phyloP scores from a whole-genome alignment of 2,888 invertebrate genomes.

The Frankliniella intonsa region DNA sequence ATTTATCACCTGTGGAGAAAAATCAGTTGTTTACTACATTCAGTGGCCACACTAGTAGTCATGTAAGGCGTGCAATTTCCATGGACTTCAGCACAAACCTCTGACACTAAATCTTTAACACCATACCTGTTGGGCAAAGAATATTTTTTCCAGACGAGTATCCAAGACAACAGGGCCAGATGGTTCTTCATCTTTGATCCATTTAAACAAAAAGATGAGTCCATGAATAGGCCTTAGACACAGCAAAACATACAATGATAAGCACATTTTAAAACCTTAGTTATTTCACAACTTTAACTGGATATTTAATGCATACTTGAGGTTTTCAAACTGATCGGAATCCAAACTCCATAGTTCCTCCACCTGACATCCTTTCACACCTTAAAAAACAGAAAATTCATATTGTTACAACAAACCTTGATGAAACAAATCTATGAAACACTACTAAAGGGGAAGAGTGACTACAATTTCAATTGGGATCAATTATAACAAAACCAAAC shows the following conservation, averaged over 20 bases:
- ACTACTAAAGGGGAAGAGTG: neutral
- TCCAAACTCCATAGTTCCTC: constrained; percentile 97
- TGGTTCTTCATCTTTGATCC: constrained; percentile 77
- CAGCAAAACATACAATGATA: constrained; percentile 33
- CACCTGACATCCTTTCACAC: constrained; percentile 90
- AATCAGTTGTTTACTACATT: neutral
- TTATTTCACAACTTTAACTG: constrained; percentile 6
- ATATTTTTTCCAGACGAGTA: constrained; percentile 79
- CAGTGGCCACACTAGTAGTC: neutral
- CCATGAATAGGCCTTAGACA: constrained; percentile 88
- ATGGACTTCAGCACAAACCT: neutral
- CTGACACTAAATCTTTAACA: neutral
- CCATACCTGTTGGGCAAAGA: constrained; percentile 92
- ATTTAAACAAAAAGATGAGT: constrained; percentile 94
- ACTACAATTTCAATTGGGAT: neutral
- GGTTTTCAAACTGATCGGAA: constrained; percentile 76
- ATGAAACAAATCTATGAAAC: neutral
- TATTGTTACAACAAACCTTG: neutral
- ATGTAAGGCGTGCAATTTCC: neutral
- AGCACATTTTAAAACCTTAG: neutral
- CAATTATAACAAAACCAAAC: too few relatives aligned
- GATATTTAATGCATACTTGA: constrained; percentile 60
- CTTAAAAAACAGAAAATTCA: constrained; percentile 51
- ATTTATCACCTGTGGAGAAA: constrained; percentile 71
- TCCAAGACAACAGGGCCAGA: constrained; percentile 77